A percentile compares a stretch with the other conserved stretches of the same genome.
These are phyloP conservation scores for Tapera naevia DNA, from an alignment of 2,797 vertebrate genomes.

Conservation along the genomic window DNA sequence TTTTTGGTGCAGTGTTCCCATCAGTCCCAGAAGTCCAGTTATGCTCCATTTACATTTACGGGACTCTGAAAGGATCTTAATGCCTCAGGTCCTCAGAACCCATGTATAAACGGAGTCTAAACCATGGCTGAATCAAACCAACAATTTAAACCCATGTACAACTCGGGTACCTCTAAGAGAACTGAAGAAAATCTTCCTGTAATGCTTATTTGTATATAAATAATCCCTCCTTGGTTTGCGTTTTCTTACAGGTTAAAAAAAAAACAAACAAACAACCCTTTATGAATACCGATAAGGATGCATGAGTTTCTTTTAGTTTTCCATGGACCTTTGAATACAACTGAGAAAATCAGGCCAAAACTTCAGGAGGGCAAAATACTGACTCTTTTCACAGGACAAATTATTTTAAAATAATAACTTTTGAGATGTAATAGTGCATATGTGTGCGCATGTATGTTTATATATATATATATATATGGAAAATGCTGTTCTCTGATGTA, in stretches of 20 bases:
- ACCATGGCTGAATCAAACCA: background rate
- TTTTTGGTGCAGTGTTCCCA: background rate
- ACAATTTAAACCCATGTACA: background rate
- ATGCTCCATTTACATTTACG: background rate
- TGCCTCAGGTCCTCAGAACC: background rate
- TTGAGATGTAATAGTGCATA: background rate
- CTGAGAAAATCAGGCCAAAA: background rate
- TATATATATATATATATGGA: background rate
- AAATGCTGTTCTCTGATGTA: background rate
- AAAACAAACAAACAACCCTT: background rate
- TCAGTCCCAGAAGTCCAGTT: background rate
- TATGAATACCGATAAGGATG: background rate
- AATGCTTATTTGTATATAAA: background rate
- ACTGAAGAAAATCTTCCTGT: background rate
- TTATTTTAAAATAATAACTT: background rate
- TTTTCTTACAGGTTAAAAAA: background rate
- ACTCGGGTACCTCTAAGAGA: background rate
- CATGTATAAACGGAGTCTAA: background rate
- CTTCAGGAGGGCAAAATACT: background rate
- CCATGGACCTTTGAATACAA: background rate
- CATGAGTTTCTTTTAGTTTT: background rate
- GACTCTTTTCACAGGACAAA: background rate
- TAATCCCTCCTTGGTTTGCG: background rate
- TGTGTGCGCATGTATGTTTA: too few species aligned
- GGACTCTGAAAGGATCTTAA: rapidly evolving